These are phyloP conservation scores for Heliconius eleuchia DNA, from an alignment of 1,140 invertebrate genomes.

Conservation along the genomic window DNA sequence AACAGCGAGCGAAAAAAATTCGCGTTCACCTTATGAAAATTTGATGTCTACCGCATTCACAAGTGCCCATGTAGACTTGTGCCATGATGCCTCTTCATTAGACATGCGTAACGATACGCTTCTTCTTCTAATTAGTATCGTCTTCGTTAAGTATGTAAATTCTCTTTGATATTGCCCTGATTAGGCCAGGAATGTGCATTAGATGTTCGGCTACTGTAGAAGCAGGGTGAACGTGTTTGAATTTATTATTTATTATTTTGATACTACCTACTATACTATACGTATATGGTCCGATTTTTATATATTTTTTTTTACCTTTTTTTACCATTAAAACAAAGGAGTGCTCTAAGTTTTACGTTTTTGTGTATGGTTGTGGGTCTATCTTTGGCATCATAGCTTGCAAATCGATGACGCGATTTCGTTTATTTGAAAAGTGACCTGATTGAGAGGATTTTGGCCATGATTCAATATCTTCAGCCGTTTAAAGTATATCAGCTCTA, in stretches of 20 bases:
- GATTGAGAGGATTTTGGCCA: no score
- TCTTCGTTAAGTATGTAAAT: conserved; percentile 13
- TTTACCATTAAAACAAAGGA: no score
- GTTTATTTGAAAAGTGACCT: no score
- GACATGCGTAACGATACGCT: background rate
- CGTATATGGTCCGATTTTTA: no score
- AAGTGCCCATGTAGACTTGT: background rate
- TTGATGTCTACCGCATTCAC: background rate
- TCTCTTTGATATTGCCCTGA: background rate
- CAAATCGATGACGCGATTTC: no score
- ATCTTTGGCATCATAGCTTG: no score
- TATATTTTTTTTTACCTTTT: no score
- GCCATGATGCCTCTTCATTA: background rate
- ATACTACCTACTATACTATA: background rate
- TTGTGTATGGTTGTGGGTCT: no score
- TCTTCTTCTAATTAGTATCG: conserved; percentile 2
- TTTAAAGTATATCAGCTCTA: no score
- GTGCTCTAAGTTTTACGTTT: no score
- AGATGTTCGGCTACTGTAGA: background rate
- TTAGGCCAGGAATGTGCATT: conserved; percentile 2
- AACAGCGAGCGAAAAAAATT: no score
- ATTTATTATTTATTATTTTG: background rate
- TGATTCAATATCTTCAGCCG: no score
- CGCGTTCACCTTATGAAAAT: background rate
- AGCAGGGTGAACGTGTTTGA: background rate